Evolutionary conservation across 2,888 invertebrate genomes (phyloP).

Genomic region (Bombylius major): DNA sequence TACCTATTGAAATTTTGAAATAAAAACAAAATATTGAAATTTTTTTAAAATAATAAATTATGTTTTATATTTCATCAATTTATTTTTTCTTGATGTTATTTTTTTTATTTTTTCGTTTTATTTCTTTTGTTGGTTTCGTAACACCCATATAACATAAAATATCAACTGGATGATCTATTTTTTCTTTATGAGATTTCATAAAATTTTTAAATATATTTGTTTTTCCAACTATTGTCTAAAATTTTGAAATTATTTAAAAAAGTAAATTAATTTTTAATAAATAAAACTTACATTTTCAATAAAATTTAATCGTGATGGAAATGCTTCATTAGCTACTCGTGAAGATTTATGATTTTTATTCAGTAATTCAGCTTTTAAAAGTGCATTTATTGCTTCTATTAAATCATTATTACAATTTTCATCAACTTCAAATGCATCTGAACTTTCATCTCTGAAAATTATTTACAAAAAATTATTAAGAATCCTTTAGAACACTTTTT

Average conservation of each 20-base stretch:
- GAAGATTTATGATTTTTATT: conserved; percentile 11
- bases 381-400: conserved; percentile 8
- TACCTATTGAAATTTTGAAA: too few species aligned
- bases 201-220: too few species aligned
- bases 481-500: too few species aligned
- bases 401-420: conserved; percentile 6
- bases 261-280: too few species aligned
- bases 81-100: too few species aligned
- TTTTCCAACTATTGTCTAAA: too few species aligned
- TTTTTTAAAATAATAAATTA: background rate
- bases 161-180: conserved; percentile 11
- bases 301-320: conserved; percentile 6
- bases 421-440: conserved; percentile 9
- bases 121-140: conserved; percentile 5
- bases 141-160: conserved; percentile 12
- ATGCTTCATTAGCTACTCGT: conserved; percentile 12
- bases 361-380: conserved; percentile 10
- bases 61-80: background rate
- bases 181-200: background rate
- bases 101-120: too few species aligned
- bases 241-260: too few species aligned
- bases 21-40: too few species aligned
- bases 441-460: conserved; percentile 6
- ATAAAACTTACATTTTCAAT: conserved; percentile 7
- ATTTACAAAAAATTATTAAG: too few species aligned